These are phyloP conservation scores for Limonius californicus DNA, from an alignment of 1,140 invertebrate genomes.

Conservation along the genomic window DNA sequence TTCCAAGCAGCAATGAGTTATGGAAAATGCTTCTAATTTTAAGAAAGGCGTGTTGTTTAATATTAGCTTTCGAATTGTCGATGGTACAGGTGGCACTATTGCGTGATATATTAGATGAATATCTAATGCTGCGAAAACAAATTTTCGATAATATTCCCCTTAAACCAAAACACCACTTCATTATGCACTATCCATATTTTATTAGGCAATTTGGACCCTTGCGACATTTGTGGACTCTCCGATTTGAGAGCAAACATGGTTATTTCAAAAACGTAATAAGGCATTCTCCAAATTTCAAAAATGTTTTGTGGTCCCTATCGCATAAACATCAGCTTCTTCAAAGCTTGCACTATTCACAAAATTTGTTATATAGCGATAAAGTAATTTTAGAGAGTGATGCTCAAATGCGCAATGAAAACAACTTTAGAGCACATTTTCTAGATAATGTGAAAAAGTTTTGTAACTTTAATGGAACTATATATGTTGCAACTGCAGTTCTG, in stretches of 20 bases:
- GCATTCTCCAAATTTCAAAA: constrained; percentile 22
- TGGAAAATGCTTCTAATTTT: constrained; percentile 17
- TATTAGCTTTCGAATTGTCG: constrained; percentile 12
- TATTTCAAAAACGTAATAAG: constrained; percentile 21
- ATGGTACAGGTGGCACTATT: constrained; percentile 18
- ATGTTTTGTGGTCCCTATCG: constrained; percentile 14
- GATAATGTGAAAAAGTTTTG: too few relatives aligned
- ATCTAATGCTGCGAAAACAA: background rate
- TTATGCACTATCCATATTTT: constrained; percentile 18
- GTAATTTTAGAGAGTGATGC: background rate
- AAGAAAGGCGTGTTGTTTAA: constrained; percentile 12
- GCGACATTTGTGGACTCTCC: constrained; percentile 17
- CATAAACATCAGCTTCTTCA: constrained; percentile 20
- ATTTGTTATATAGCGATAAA: background rate
- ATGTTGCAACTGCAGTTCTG: too few relatives aligned
- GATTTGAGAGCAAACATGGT: constrained; percentile 22
- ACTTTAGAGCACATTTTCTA: too few relatives aligned
- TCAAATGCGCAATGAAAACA: too few relatives aligned
- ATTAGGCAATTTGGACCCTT: constrained; percentile 21
- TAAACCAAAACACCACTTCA: constrained; percentile 22
- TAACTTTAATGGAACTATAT: too few relatives aligned
- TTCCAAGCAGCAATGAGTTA: too few relatives aligned
- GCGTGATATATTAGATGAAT: constrained; percentile 10
- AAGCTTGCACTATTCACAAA: background rate
- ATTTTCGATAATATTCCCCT: constrained; percentile 16